phyloP scores from a whole-genome alignment of 2,113 vertebrate genomes.

The Lonchura striata region DNA sequence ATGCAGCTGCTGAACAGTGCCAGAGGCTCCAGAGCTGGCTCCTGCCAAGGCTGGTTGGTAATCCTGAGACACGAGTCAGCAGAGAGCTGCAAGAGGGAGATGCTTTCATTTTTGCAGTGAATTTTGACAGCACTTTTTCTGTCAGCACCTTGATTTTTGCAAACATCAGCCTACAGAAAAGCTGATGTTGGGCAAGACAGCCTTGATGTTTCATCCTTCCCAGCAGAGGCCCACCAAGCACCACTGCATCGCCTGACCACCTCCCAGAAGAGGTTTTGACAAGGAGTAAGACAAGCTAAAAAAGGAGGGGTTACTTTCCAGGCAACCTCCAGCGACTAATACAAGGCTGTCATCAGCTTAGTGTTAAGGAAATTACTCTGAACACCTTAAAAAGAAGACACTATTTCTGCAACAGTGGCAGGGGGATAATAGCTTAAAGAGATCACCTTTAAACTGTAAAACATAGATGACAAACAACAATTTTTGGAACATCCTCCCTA shows the following conservation, averaged over 20 bases:
- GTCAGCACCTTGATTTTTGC: conserved; percentile 12
- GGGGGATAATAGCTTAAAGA: neutral
- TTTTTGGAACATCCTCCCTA: conserved; percentile 26
- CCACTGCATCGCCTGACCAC: neutral
- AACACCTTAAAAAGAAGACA: conserved; percentile 23
- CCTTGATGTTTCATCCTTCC: neutral
- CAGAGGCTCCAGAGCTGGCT: neutral
- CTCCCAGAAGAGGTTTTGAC: neutral
- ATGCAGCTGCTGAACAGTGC: neutral
- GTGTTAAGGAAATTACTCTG: neutral
- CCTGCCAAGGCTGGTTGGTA: neutral
- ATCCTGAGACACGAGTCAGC: neutral
- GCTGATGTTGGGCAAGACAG: neutral
- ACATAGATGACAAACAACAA: conserved; percentile 14
- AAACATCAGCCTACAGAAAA: neutral
- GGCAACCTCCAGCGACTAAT: neutral
- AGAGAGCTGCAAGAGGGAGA: neutral
- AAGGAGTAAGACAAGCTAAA: neutral
- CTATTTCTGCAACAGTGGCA: conserved; percentile 15
- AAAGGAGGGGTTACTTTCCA: neutral
- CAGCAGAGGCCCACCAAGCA: neutral
- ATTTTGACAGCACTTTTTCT: neutral
- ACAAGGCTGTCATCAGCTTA: neutral
- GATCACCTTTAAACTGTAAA: conserved; percentile 28
- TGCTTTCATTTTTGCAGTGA: neutral